These are phyloP conservation scores for Parascotia fuliginaria DNA, from an alignment of 2,888 invertebrate species.

Conservation along the genomic window DNA sequence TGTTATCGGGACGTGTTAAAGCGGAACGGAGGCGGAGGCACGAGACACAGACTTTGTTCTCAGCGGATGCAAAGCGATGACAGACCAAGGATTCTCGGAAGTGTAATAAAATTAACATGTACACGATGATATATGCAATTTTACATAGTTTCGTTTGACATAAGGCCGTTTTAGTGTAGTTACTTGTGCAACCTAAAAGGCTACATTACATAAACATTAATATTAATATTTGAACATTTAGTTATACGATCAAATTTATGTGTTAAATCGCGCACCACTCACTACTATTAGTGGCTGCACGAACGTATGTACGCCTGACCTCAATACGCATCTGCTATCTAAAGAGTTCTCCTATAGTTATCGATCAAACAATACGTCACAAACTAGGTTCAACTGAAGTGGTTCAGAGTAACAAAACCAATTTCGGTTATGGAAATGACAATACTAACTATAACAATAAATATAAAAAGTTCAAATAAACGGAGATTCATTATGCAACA, in stretches of 20 bases:
- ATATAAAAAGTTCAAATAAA: conserved; percentile 14
- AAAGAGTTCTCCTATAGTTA: conserved; percentile 61
- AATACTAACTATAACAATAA: conserved; percentile 11
- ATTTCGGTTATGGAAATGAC: conserved; percentile 8
- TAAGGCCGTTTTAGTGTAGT: conserved; percentile 44
- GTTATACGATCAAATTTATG: conserved; percentile 15
- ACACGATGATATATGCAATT: conserved; percentile 38
- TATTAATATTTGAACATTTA: conserved; percentile 14
- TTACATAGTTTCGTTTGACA: conserved; percentile 43
- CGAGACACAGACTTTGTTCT: conserved; percentile 54
- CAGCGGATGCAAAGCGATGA: conserved; percentile 57
- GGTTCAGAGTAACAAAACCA: conserved; percentile 23
- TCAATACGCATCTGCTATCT: conserved; percentile 64
- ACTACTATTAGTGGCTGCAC: conserved; percentile 45
- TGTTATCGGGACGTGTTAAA: conserved; percentile 58
- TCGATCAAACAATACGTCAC: conserved; percentile 63
- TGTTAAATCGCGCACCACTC: conserved; percentile 30
- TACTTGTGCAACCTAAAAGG: conserved; percentile 7
- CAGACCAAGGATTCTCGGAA: conserved; percentile 63
- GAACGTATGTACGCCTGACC: conserved; percentile 52
- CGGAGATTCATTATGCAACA: conserved; percentile 24
- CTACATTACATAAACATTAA: conserved; percentile 9
- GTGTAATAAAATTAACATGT: conserved; percentile 51
- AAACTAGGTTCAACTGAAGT: conserved; percentile 49
- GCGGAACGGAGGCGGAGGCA: conserved; percentile 52